Base-by-base conservation (phyloP, 2,797 vertebrate genomes). In the Sebastiscus tertius region DNA sequence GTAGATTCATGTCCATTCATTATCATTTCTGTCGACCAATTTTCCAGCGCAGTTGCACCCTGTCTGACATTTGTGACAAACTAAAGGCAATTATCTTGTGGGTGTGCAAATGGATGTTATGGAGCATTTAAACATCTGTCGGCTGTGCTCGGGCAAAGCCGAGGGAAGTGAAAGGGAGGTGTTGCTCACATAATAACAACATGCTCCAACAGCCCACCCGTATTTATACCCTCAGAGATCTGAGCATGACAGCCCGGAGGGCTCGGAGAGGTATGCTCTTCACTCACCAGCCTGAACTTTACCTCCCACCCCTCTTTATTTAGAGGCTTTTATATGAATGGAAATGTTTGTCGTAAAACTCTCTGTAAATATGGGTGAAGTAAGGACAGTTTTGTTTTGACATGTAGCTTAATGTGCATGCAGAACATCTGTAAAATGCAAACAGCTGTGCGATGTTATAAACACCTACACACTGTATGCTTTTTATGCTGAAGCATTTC, bases 141-240 rank as follows among this genome's bases (percentile, higher is more conserved):
- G 80, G 1, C 42, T 61, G 54, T 12, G 49, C 73, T n/a, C 54
- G 11, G 64, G 66, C 58, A 55, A 71, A 76, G 24, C 54, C 24
- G n/a, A 62, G 29, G 26, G 58, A 49, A 63, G 54, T 77, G 66
- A 75, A 83, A 73, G 84, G 77, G 65, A 73, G 81, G 72, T 22
- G 78, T 64, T 82, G 82, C 55, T 67, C 24, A 27, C 33, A 49
- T 72, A 79, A 85, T 66, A 78, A 61, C 77, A 75, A 83, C 88
- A 84, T 89, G 85, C 80, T 88, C 46, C 85, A 79, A 84, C 92
- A 89, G 83, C 85, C 88, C 83, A 81, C 79, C 78, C 49, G 27
- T 55, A 42, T 6, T 75, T 72, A 26, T 27, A 24, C 2, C 63
- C 67, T 84, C 60, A 33, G 31, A 71, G 69, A 68, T 59, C 20